These are phyloP conservation scores for Byasa hedistus DNA, from an alignment of 2,888 invertebrate genomes.

Conservation along the genomic window DNA sequence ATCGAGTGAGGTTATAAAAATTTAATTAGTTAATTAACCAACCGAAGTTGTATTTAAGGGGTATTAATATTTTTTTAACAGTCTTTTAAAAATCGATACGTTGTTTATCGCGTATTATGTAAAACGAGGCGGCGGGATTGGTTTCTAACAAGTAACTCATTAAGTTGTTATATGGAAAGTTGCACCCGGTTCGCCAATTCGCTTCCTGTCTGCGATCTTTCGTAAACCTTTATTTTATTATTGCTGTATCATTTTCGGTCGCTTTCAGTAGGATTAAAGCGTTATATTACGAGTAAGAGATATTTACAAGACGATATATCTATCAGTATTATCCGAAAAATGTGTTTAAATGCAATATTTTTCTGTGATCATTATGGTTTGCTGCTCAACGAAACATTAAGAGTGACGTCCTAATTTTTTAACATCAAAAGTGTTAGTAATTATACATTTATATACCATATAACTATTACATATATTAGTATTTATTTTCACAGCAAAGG, in stretches of 20 bases:
- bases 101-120: conserved; percentile 13
- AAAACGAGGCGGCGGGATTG: not conserved
- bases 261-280: too few species aligned
- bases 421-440: too few species aligned
- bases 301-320: too few species aligned
- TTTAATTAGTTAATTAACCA: conserved; percentile 23
- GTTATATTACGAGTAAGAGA: too few species aligned
- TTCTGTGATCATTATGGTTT: too few species aligned
- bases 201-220: conserved; percentile 16
- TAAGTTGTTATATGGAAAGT: conserved; percentile 18
- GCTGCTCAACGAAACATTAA: too few species aligned
- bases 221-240: conserved; percentile 25
- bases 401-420: too few species aligned
- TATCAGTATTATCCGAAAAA: too few species aligned
- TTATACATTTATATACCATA: too few species aligned
- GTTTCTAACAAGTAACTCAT: conserved; percentile 18
- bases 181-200: conserved; percentile 11
- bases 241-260: not conserved
- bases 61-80: conserved; percentile 17
- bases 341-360: too few species aligned
- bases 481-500: too few species aligned
- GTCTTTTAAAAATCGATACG: conserved; percentile 20
- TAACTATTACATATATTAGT: too few species aligned
- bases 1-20: conserved; percentile 13
- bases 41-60: conserved; percentile 20